Conservation (phyloP, 2,113 vertebrate genomes). For the Agapornis roseicollis region DNA sequence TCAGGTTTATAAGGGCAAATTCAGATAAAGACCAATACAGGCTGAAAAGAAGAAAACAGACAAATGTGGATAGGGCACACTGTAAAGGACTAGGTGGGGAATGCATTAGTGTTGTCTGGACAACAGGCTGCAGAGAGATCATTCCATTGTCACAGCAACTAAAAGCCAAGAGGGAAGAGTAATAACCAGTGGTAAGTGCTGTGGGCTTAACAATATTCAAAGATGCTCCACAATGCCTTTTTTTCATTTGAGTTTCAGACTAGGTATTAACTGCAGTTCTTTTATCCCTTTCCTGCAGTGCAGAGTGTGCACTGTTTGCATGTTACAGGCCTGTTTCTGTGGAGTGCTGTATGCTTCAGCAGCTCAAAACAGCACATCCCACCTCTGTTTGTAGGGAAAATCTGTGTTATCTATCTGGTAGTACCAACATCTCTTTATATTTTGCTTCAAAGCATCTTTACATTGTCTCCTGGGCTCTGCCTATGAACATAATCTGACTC, state of each 20-base stretch:
- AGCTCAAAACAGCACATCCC: background rate
- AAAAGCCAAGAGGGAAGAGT: background rate
- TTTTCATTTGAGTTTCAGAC: background rate
- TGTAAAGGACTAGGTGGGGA: background rate
- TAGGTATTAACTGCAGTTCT: background rate
- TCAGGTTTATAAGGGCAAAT: background rate
- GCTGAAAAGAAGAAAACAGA: background rate
- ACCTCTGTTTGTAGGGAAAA: background rate
- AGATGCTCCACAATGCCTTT: background rate
- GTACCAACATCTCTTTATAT: background rate
- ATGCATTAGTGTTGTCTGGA: background rate
- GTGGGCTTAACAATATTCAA: background rate
- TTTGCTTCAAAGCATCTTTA: background rate
- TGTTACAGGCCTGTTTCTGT: background rate
- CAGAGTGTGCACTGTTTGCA: background rate
- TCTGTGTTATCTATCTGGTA: background rate
- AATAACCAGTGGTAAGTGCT: background rate
- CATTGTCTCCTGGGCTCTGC: background rate
- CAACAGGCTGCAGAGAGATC: background rate
- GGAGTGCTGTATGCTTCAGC: background rate
- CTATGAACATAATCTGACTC: background rate
- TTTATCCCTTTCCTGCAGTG: background rate
- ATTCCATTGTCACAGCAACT: background rate
- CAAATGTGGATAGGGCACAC: accelerated
- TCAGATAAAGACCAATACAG: background rate